Percentiles rank a stretch among this genome's conserved stretches.
Evolutionary conservation across 1,140 invertebrate genomes (phyloP).

Genomic region (Tetraneura akinire): DNA sequence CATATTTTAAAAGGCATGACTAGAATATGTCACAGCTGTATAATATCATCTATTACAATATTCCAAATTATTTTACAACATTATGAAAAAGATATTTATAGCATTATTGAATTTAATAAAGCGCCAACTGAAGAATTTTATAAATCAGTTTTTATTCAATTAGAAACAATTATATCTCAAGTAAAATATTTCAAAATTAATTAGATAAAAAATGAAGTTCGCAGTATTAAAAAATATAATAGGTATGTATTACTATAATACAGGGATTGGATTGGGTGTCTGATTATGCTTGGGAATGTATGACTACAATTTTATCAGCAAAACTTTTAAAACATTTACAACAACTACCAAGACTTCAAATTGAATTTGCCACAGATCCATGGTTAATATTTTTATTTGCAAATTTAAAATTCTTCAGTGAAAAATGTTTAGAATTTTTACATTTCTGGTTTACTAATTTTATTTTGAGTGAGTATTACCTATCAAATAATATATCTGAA

Average conservation of each 20-base stretch:
- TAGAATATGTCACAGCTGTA: constrained; percentile 16
- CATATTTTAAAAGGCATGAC: constrained; percentile 11
- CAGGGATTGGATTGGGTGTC: constrained; percentile 8
- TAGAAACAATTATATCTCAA: constrained; percentile 35
- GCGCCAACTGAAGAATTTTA: constrained; percentile 13
- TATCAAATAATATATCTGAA: not conserved
- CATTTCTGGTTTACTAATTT: constrained; percentile 22
- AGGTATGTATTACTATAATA: not conserved
- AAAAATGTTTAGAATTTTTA: constrained; percentile 43
- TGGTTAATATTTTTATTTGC: constrained; percentile 19
- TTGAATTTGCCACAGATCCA: constrained; percentile 16
- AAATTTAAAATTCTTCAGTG: not conserved
- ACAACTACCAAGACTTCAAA: constrained; percentile 1
- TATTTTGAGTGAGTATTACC: constrained; percentile 31
- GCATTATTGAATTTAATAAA: not conserved
- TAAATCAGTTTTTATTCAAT: constrained; percentile 22
- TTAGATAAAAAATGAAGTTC: no score
- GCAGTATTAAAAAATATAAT: not conserved
- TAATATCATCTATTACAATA: constrained; percentile 12
- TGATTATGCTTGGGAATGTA: constrained; percentile 30
- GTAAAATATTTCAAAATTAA: not conserved
- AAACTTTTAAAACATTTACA: not conserved
- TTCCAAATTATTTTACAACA: constrained; percentile 27
- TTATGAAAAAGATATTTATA: not conserved
- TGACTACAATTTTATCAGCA: constrained; percentile 20